These are phyloP conservation scores for Poeciliopsis occidentalis DNA, from an alignment of 2,113 vertebrate genomes.

Conservation along the genomic window DNA sequence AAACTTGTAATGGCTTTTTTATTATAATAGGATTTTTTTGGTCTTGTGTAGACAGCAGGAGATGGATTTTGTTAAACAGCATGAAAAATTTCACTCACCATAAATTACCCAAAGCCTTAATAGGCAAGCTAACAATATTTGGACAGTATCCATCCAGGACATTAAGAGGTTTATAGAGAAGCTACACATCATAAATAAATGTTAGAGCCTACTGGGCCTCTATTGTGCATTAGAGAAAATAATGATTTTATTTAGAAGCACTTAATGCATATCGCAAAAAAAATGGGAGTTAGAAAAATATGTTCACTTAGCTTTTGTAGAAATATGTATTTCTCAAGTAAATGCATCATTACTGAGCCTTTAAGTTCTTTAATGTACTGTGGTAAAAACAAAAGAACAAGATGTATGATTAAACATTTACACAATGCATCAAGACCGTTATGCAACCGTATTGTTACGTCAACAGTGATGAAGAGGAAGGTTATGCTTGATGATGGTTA, in stretches of 20 bases:
- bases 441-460: neutral
- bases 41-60: constrained; percentile 21
- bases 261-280: constrained; percentile 8
- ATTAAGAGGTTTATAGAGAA: constrained; percentile 29
- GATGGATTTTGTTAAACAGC: constrained; percentile 21
- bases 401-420: neutral
- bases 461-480: neutral
- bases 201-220: constrained; percentile 20
- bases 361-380: constrained; percentile 19
- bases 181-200: constrained; percentile 24
- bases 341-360: constrained; percentile 13
- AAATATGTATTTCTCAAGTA: neutral
- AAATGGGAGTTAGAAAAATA: neutral
- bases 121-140: constrained; percentile 27
- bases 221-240: constrained; percentile 15
- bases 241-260: neutral
- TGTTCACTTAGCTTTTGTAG: constrained; percentile 9
- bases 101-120: constrained; percentile 35
- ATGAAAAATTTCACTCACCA: constrained; percentile 27
- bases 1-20: neutral
- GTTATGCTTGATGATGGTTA: neutral
- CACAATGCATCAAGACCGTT: neutral
- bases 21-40: neutral
- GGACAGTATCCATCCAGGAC: constrained; percentile 17
- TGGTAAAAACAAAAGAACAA: neutral